Percentiles rank a stretch among this genome's conserved stretches.
These are phyloP conservation scores for Myxocyprinus asiaticus DNA, from an alignment of 2,113 vertebrate genomes.

Conservation along the genomic window DNA sequence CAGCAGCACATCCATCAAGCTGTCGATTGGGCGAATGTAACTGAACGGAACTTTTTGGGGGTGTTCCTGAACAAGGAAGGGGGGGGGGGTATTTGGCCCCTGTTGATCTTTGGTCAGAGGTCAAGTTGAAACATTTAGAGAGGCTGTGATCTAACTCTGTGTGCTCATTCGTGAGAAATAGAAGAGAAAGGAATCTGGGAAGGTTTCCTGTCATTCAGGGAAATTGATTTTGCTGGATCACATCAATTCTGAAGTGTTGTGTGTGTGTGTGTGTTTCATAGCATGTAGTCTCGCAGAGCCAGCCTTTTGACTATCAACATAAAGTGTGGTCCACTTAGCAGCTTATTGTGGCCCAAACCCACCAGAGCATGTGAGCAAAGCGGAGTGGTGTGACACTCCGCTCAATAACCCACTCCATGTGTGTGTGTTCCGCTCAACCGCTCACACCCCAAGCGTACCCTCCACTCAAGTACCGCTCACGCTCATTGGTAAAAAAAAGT, in stretches of 20 bases:
- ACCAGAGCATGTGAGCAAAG: too few species aligned
- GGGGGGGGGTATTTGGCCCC: slow-evolving; percentile 17
- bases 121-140: slow-evolving; percentile 11
- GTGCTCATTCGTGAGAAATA: neutral
- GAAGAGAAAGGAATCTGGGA: neutral
- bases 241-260: neutral
- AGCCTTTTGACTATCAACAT: too few species aligned
- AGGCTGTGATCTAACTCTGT: slow-evolving; percentile 7
- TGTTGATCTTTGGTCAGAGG: slow-evolving; percentile 17
- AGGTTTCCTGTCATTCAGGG: neutral
- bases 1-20: slow-evolving; percentile 39
- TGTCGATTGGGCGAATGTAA: slow-evolving; percentile 20
- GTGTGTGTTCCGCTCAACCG: too few species aligned
- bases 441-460: too few species aligned
- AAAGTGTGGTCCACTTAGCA: too few species aligned
- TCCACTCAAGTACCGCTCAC: too few species aligned
- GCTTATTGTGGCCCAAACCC: too few species aligned
- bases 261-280: neutral
- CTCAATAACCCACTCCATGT: too few species aligned
- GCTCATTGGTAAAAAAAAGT: too few species aligned
- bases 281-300: too few species aligned
- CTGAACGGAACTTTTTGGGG: slow-evolving; percentile 28
- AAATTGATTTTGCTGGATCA: neutral
- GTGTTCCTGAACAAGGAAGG: slow-evolving; percentile 16
- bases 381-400: too few species aligned